These are phyloP conservation scores for Pseudachorutes palmiensis DNA, from an alignment of 1,140 invertebrate genomes.

Conservation along the genomic window DNA sequence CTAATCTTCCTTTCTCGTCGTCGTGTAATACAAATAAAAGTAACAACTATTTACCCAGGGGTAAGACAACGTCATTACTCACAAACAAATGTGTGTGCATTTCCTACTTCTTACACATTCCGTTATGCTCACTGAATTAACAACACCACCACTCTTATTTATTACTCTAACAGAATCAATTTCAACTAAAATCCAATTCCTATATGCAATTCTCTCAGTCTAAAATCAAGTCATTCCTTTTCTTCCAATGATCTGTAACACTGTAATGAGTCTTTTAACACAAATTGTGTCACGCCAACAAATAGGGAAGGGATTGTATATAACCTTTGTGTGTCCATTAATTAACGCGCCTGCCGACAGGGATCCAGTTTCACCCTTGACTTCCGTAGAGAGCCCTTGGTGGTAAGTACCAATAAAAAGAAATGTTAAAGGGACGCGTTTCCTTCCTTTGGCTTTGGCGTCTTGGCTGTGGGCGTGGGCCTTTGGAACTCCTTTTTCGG, in stretches of 20 bases:
- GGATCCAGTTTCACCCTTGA: background rate
- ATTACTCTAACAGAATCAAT: background rate
- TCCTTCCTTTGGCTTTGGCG: too few species aligned
- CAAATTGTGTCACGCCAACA: background rate
- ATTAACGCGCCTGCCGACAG: constrained; percentile 11
- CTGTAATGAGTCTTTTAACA: background rate
- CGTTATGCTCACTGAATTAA: background rate
- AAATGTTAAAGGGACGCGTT: background rate
- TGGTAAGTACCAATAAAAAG: background rate
- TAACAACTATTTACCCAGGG: constrained; percentile 3
- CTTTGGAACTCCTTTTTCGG: background rate
- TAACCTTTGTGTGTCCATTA: background rate
- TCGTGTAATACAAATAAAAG: background rate
- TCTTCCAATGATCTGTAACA: background rate
- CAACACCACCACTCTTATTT: too few species aligned
- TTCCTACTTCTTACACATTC: background rate
- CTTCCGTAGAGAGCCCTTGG: background rate
- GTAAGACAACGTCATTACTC: background rate
- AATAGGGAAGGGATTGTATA: background rate
- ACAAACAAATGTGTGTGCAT: too few species aligned
- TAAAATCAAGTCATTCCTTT: background rate
- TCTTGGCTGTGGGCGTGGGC: background rate
- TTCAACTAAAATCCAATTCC: background rate
- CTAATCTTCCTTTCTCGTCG: too few species aligned
- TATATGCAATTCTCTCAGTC: background rate